Conservation (phyloP, 2,113 vertebrate species). For the Albula goreensis region DNA sequence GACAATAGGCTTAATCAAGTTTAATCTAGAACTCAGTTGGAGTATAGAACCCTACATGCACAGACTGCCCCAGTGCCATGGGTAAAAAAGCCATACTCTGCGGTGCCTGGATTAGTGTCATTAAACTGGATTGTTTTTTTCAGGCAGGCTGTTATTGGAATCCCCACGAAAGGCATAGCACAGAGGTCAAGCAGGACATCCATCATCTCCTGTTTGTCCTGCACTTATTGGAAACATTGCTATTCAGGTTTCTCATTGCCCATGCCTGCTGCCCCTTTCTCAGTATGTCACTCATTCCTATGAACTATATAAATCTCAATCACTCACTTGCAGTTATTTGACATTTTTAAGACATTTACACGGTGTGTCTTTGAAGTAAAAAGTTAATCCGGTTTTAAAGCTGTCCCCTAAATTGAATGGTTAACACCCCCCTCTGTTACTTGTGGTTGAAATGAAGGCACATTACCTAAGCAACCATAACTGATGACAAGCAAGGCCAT, state of each 20-base stretch:
- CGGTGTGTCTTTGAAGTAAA: no score
- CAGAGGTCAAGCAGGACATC: neutral
- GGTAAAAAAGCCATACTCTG: neutral
- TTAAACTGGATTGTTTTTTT: neutral
- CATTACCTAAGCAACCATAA: neutral
- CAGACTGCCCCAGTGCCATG: neutral
- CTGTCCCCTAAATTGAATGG: neutral
- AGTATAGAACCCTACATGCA: neutral
- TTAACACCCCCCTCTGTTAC: no score
- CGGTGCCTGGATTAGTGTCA: neutral
- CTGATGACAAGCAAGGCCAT: neutral
- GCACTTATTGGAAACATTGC: neutral
- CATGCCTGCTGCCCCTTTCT: neutral
- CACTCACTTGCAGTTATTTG: neutral
- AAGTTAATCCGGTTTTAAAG: neutral
- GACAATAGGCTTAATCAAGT: neutral
- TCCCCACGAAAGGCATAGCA: neutral
- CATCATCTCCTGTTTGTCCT: neutral
- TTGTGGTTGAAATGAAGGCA: no score
- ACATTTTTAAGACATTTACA: neutral
- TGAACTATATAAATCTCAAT: neutral
- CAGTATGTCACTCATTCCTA: neutral
- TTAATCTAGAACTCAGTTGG: neutral
- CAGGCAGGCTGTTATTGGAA: neutral
- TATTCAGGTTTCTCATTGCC: neutral